phyloP scores from a whole-genome alignment of 2,888 invertebrate genomes.

The Leptinotarsa peninsularis region DNA sequence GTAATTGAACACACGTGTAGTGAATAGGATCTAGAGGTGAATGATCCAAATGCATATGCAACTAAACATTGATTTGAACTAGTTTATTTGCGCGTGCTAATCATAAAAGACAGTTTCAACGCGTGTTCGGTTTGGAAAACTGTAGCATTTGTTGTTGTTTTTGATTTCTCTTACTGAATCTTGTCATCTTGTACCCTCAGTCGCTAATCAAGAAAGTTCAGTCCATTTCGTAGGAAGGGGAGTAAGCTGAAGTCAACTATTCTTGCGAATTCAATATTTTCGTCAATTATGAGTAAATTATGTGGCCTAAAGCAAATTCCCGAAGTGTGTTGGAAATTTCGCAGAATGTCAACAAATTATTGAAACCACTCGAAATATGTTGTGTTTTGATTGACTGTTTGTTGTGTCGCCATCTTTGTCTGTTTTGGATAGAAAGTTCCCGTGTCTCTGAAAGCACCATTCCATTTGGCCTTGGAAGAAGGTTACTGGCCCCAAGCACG shows the following conservation, averaged over 20 bases:
- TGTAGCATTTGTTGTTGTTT: conserved; percentile 79
- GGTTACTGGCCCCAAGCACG: conserved; percentile 67
- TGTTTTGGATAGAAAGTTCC: conserved; percentile 60
- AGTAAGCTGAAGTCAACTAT: conserved; percentile 42
- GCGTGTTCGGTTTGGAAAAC: conserved; percentile 34
- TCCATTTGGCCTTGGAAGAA: conserved; percentile 64
- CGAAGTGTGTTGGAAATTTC: conserved; percentile 33
- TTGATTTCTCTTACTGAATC: conserved; percentile 72
- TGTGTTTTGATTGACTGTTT: conserved; percentile 56
- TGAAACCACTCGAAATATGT: conserved; percentile 43
- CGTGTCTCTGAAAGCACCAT: conserved; percentile 62
- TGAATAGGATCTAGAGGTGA: conserved; percentile 45
- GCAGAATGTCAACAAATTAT: conserved; percentile 28
- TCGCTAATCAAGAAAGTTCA: conserved; percentile 65
- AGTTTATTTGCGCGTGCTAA: conserved; percentile 29
- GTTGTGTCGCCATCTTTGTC: conserved; percentile 62
- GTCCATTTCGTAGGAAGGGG: conserved; percentile 67
- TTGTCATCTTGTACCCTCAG: conserved; percentile 65
- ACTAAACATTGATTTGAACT: conserved; percentile 33
- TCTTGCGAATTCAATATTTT: conserved; percentile 27
- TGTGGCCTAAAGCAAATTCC: conserved; percentile 41
- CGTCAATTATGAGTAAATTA: conserved; percentile 42
- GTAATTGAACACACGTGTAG: conserved; percentile 46
- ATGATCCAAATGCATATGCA: conserved; percentile 47
- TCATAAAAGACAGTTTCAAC: conserved; percentile 25